These are phyloP conservation scores for Monomorium pharaonis DNA, from an alignment of 1,140 invertebrate species.

Conservation along the genomic window DNA sequence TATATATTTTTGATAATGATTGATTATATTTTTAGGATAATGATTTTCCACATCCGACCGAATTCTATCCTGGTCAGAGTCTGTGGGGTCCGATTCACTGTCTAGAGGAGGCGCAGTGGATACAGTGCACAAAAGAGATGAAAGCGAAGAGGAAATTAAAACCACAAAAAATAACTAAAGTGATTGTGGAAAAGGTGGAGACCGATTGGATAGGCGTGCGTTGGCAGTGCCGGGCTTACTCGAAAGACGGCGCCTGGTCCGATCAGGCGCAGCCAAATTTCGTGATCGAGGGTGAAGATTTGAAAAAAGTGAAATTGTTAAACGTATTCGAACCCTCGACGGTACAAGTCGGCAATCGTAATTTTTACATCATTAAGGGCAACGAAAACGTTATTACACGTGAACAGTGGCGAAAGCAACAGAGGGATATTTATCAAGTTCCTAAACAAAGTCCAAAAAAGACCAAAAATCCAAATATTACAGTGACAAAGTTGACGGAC, in stretches of 20 bases:
- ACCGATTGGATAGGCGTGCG: conserved; percentile 89
- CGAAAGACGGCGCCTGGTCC: conserved; percentile 86
- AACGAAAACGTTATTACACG: conserved; percentile 86
- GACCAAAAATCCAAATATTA: conserved; percentile 70
- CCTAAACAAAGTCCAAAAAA: conserved; percentile 83
- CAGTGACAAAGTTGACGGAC: conserved; percentile 71
- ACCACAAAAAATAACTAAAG: conserved; percentile 85
- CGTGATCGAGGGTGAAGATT: conserved; percentile 90
- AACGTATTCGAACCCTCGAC: conserved; percentile 96
- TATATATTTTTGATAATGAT: conserved; percentile 84
- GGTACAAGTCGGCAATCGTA: conserved; percentile 94
- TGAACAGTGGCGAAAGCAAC: conserved; percentile 86
- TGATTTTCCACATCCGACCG: conserved; percentile 87
- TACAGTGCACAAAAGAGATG: conserved; percentile 91
- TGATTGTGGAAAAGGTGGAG: conserved; percentile 88
- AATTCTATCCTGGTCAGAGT: conserved; percentile 92
- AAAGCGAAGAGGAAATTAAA: conserved; percentile 88
- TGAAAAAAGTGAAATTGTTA: conserved; percentile 91
- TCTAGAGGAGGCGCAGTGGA: conserved; percentile 92
- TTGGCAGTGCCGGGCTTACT: conserved; percentile 92
- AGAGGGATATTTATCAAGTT: conserved; percentile 82
- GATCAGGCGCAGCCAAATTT: conserved; percentile 89
- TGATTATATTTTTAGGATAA: conserved; percentile 85
- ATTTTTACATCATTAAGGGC: conserved; percentile 88
- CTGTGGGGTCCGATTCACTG: conserved; percentile 89